Evolutionary conservation across 2,888 invertebrate genomes (phyloP), one percentile per base, ranked within the genome.

Genomic region (Cordilura impudica): DNA sequence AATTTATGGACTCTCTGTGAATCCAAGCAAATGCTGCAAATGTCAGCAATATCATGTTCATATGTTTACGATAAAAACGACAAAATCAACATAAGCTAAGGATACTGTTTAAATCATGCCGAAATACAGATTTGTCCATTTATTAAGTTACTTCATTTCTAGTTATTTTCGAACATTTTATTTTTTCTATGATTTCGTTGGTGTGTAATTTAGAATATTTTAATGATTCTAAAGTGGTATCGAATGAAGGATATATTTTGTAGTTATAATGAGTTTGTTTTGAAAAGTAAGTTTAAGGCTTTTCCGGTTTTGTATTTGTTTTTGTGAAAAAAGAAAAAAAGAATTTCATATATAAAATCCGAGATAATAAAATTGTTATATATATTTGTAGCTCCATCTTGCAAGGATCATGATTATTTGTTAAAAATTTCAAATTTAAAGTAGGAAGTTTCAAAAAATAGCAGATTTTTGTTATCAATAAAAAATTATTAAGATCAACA

Each of bases 261-360:
- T 87, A 86, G 85, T 85, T 83, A 83, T 86, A 85, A 87, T 87
- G 86, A 87, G 86, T 86, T 87, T 87, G 83, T 84, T 84, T 83
- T 85, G 84, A 81, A 84, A 82, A 85, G 83, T 85, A n/a, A 16
- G 39, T 29, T 35, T 51, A 66, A 39, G 53, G 31, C 35, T 8
- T 75, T 70, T 77, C 76, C 81, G n/a, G n/a, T n/a, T n/a, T n/a
- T n/a, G n/a, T n/a, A n/a, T n/a, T n/a, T n/a, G n/a, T n/a, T n/a
- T n/a, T n/a, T n/a, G n/a, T n/a, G n/a, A n/a, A n/a, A n/a, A n/a
- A n/a, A n/a, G n/a, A n/a, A n/a, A n/a, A n/a, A n/a, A n/a, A n/a
- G n/a, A n/a, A n/a, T n/a, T n/a, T n/a, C n/a, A n/a, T n/a, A n/a
- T n/a, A n/a, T n/a, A n/a, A n/a, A n/a, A n/a, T n/a, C n/a, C n/a